Evolutionary conservation across 2,888 invertebrate species (phyloP).

Genomic region (Orthonevra nobilis): DNA sequence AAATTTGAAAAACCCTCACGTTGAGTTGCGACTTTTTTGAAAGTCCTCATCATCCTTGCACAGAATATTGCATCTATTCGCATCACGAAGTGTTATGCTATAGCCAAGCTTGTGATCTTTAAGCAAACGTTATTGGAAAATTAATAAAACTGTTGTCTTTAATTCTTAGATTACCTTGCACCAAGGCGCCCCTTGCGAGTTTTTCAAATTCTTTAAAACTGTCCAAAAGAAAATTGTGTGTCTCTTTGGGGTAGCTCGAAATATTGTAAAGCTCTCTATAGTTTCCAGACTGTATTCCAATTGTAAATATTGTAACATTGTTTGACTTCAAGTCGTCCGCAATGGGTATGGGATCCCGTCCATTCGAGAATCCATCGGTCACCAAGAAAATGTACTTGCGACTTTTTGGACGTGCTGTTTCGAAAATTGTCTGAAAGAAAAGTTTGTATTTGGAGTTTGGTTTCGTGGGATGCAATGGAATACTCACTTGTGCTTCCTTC

Average conservation of each 20-base stretch:
- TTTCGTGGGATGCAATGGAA: no score
- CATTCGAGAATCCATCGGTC: conserved; percentile 87
- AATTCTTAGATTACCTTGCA: no score
- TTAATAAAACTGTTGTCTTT: no score
- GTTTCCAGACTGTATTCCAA: conserved; percentile 84
- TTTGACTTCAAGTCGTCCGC: conserved; percentile 82
- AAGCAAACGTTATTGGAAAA: no score
- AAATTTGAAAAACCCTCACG: no score
- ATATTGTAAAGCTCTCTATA: conserved; percentile 83
- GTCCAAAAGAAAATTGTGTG: conserved; percentile 84
- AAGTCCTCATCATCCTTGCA: conserved; percentile 78
- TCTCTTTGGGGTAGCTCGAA: conserved; percentile 84
- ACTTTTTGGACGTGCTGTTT: conserved; percentile 79
- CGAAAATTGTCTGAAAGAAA: conserved; percentile 80
- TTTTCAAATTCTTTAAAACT: conserved; percentile 87
- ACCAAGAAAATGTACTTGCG: conserved; percentile 85
- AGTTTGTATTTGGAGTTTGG: no score
- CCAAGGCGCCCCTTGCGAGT: conserved; percentile 84
- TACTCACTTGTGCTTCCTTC: conserved; percentile 82
- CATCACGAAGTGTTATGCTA: conserved; percentile 81
- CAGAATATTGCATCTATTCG: conserved; percentile 81
- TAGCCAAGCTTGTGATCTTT: conserved; percentile 84
- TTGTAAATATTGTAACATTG: conserved; percentile 82
- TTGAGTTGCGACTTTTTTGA: neutral
- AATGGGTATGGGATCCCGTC: conserved; percentile 84